These are phyloP conservation scores for Zosterops japonicus DNA, from an alignment of 2,113 vertebrate species.

Conservation along the genomic window DNA sequence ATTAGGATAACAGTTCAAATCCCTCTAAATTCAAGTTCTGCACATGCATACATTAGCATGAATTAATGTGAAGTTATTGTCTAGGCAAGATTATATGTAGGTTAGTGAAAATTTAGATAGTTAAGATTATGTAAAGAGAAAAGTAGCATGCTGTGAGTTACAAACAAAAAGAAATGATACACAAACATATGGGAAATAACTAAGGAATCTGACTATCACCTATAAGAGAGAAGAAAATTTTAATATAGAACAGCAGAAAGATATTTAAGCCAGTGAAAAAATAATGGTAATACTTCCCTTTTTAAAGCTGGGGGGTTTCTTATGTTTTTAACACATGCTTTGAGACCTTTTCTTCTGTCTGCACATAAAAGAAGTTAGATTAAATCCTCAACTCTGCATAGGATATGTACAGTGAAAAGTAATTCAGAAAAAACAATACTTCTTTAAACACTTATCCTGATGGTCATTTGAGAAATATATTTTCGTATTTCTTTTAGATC, in stretches of 20 bases:
- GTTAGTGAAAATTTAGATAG: background rate
- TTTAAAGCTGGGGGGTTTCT: background rate
- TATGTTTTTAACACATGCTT: background rate
- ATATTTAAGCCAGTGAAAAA: background rate
- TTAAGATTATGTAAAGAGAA: background rate
- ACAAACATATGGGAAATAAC: background rate
- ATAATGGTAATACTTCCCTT: background rate
- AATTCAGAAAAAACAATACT: background rate
- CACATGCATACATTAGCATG: conserved; percentile 46
- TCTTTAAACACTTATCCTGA: background rate
- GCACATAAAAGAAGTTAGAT: background rate
- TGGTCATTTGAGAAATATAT: background rate
- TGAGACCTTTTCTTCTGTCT: background rate
- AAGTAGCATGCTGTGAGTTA: background rate
- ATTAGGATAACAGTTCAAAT: conserved; percentile 50
- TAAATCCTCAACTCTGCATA: background rate
- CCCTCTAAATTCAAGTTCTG: conserved; percentile 43
- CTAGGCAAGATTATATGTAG: background rate
- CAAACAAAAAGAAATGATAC: background rate
- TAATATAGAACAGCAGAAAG: background rate
- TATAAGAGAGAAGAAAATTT: background rate
- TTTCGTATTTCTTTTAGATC: background rate
- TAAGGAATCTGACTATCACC: background rate
- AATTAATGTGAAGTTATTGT: conserved; percentile 20
- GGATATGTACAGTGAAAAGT: background rate